Evolutionary conservation across 2,888 invertebrate species (phyloP).

Genomic region (Seira ritae): DNA sequence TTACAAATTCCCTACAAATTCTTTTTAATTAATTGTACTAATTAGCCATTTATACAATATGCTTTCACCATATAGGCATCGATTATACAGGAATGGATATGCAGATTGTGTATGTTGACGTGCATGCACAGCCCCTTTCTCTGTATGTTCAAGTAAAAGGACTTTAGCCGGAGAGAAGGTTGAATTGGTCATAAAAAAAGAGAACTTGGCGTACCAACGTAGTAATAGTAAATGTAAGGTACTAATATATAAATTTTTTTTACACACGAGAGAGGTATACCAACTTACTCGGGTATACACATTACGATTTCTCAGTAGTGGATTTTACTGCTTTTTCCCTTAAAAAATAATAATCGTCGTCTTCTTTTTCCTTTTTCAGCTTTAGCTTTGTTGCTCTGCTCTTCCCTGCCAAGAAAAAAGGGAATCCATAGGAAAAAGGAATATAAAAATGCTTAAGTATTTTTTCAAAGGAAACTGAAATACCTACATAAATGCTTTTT

Average conservation of each 20-base stretch:
- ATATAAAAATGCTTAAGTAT: conserved; percentile 47
- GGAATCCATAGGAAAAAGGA: conserved; percentile 17
- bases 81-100: neutral
- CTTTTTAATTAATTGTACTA: too few relatives aligned
- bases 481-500: neutral
- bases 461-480: conserved; percentile 12
- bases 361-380: conserved; percentile 15
- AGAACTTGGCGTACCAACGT: conserved; percentile 56
- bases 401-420: conserved; percentile 40
- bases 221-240: neutral
- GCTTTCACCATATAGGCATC: too few relatives aligned
- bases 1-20: too few relatives aligned
- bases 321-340: conserved; percentile 1
- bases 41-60: too few relatives aligned
- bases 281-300: conserved; percentile 2
- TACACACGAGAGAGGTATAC: conserved; percentile 21
- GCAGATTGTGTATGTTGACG: neutral
- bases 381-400: conserved; percentile 17
- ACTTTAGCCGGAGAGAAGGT: conserved; percentile 65
- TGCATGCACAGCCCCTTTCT: conserved; percentile 36
- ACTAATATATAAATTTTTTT: conserved; percentile 10
- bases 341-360: neutral
- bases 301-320: conserved; percentile 10
- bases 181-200: conserved; percentile 67
- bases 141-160: conserved; percentile 66